These are phyloP conservation scores for Furcula furcula DNA, from an alignment of 2,888 invertebrate genomes.

Conservation along the genomic window DNA sequence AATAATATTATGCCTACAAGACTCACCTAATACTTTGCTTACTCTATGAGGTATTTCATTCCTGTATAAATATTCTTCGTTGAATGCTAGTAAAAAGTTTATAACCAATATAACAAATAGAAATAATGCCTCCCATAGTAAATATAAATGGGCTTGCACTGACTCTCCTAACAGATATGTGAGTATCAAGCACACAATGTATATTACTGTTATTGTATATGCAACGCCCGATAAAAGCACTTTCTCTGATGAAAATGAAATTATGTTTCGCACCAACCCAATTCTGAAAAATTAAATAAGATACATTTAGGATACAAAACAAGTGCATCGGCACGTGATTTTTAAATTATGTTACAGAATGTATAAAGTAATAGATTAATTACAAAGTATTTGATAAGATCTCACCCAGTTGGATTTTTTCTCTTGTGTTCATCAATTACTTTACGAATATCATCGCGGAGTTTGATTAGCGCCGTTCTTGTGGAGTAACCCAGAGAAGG, in stretches of 20 bases:
- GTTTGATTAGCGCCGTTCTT: constrained; percentile 84
- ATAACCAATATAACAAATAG: constrained; percentile 64
- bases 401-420: constrained; percentile 71
- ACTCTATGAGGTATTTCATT: constrained; percentile 81
- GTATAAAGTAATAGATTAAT: not conserved
- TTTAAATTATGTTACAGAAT: no score
- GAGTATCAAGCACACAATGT: constrained; percentile 62
- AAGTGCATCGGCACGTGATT: no score
- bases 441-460: constrained; percentile 86
- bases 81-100: constrained; percentile 69
- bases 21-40: constrained; percentile 70
- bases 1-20: no score
- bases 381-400: not conserved
- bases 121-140: constrained; percentile 71
- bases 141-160: constrained; percentile 60
- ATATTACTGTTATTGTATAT: constrained; percentile 65
- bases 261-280: constrained; percentile 55
- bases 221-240: constrained; percentile 69
- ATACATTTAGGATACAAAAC: not conserved
- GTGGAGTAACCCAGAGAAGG: constrained; percentile 83
- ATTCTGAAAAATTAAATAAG: constrained; percentile 51
- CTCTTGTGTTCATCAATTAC: constrained; percentile 84
- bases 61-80: constrained; percentile 71
- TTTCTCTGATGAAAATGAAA: constrained; percentile 75
- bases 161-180: constrained; percentile 67